Evolutionary conservation across 2,797 vertebrate genomes (phyloP).

Genomic region (Phataginus tetradactyla): DNA sequence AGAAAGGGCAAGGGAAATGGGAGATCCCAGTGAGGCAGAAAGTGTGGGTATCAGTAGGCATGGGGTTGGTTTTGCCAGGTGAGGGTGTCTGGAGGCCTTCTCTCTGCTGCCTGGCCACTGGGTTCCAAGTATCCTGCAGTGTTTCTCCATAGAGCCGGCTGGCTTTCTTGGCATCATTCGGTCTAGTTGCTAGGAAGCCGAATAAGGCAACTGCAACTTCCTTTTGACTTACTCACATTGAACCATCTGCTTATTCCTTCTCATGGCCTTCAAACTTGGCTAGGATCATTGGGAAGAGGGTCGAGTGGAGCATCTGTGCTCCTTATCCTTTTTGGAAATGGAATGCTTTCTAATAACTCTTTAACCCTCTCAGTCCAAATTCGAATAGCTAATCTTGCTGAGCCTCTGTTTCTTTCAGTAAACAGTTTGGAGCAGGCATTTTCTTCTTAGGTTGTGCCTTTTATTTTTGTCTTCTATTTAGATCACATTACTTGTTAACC

Average conservation of each 20-base stretch:
- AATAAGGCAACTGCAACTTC: slow-evolving; percentile 74
- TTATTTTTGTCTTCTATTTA: not conserved
- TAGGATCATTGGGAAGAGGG: slow-evolving; percentile 50
- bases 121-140: slow-evolving; percentile 60
- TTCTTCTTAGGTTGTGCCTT: not conserved
- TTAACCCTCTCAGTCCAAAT: slow-evolving; percentile 50
- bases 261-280: slow-evolving; percentile 69
- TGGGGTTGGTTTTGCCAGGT: not conserved
- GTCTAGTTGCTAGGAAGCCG: slow-evolving; percentile 75
- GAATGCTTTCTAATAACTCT: slow-evolving; percentile 32
- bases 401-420: not conserved
- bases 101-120: slow-evolving; percentile 45
- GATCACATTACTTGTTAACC: accelerated
- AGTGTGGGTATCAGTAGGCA: not conserved
- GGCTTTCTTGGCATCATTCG: slow-evolving; percentile 63
- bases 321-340: slow-evolving; percentile 28
- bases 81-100: slow-evolving; percentile 46
- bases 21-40: accelerated
- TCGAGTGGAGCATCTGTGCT: slow-evolving; percentile 57
- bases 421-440: not conserved
- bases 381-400: not conserved
- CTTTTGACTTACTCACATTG: slow-evolving; percentile 72
- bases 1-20: not conserved
- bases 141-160: slow-evolving; percentile 65
- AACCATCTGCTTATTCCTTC: slow-evolving; percentile 77